A percentile compares a stretch with the other conserved stretches of the same genome.
Conservation (phyloP, 2,113 vertebrate genomes). For the Takifugu bimaculatus region DNA sequence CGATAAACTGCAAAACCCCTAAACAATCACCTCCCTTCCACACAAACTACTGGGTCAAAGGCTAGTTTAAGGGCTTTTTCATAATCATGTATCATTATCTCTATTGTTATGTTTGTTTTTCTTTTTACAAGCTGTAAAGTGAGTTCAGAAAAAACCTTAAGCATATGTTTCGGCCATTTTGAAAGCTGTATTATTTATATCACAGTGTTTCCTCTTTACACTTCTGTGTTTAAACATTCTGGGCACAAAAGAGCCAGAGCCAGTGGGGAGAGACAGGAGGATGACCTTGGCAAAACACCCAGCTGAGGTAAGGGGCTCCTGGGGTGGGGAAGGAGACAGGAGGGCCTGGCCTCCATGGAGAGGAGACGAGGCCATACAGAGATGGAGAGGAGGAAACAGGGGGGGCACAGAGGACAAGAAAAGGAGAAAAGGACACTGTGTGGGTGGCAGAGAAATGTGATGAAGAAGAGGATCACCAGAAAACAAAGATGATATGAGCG, state of each 20-base stretch:
- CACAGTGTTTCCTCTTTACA: not conserved
- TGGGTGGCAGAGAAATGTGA: not conserved
- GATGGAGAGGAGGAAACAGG: not conserved
- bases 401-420: not conserved
- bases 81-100: too few relatives aligned
- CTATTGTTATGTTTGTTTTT: too few relatives aligned
- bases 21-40: too few relatives aligned
- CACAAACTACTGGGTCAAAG: too few relatives aligned
- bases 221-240: slow-evolving; percentile 28
- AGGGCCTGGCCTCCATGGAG: slow-evolving; percentile 10
- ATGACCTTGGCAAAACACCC: slow-evolving; percentile 56
- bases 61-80: too few relatives aligned
- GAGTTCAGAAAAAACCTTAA: too few relatives aligned
- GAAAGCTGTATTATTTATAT: not conserved
- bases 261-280: slow-evolving; percentile 46
- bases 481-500: too few relatives aligned
- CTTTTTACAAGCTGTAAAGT: too few relatives aligned
- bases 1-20: too few relatives aligned
- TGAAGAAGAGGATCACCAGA: not conserved
- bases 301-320: slow-evolving; percentile 45
- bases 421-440: not conserved
- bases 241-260: slow-evolving; percentile 34
- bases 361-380: not conserved
- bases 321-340: slow-evolving; percentile 25
- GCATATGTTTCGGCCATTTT: too few relatives aligned